Evolutionary conservation across 2,888 invertebrate genomes (phyloP), one percentile per base, ranked within the genome.

Genomic region (Acleris emargana): DNA sequence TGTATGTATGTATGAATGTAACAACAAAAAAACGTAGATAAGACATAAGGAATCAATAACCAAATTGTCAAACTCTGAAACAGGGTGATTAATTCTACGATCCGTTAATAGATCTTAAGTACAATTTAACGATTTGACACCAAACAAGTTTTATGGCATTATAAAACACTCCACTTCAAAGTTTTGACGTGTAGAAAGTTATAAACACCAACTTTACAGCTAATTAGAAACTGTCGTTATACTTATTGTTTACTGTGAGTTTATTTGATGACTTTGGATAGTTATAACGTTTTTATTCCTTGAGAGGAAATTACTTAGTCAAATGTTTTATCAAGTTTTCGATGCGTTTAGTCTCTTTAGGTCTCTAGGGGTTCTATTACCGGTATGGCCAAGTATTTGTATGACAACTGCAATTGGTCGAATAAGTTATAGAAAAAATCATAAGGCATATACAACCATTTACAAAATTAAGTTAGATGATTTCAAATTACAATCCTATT

Each of bases 101-200:
- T 69, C 79, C 81, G 88, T 84, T 90, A 87, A 90, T 87, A 83
- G 81, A 76, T 69, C 62, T 67, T 71, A 73, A 84, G 82, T 81
- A 82, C 82, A 81, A 82, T 80, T 89, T 89, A 78, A 91, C 86
- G 87, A 86, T 87, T 84, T 84, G 79, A 87, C 86, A 82, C 83
- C 73, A 74, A 72, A 77, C 58, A 69, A 71, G 70, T 79, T 87
- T 89, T 84, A 89, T 81, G 86, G 71, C 67, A 75, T 78, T 83
- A 80, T 84, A 83, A 86, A 87, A 81, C 73, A 71, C 68, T 72
- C 72, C 69, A 58, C 67, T 68, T 74, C 70, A 68, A 71, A 75
- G 73, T 78, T 78, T 68, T 69, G 69, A 68, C 71, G 69, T 70
- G 71, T 71, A 62, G 70, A 72, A 69, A 73, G 68, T 73, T 66